Percentiles rank a stretch among this genome's conserved stretches.
These are phyloP conservation scores for Drosophila nasuta DNA, from an alignment of 1,140 invertebrate genomes.

Conservation along the genomic window DNA sequence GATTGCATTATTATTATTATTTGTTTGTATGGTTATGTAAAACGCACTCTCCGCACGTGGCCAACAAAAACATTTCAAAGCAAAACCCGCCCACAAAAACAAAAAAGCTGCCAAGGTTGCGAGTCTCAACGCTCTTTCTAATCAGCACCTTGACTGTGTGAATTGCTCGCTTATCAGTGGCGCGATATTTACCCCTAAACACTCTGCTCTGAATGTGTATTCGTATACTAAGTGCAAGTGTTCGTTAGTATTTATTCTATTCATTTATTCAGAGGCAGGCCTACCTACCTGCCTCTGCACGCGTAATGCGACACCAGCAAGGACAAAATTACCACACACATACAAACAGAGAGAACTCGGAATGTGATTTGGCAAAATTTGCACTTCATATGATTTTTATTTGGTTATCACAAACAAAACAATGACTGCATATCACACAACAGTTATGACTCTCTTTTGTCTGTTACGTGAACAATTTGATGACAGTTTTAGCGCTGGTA, in stretches of 20 bases:
- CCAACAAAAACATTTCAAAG: not conserved
- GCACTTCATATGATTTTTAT: conserved; percentile 28
- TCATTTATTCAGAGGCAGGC: conserved; percentile 10
- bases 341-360: not conserved
- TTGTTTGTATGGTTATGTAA: conserved; percentile 25
- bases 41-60: conserved; percentile 16
- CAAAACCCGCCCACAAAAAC: conserved; percentile 34
- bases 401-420: conserved; percentile 29
- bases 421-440: conserved; percentile 27
- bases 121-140: conserved; percentile 16
- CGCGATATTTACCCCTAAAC: conserved; percentile 35
- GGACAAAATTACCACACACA: conserved; percentile 35
- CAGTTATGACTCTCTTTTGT: conserved; percentile 15
- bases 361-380: conserved; percentile 27
- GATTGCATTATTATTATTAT: conserved; percentile 1
- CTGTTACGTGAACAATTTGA: conserved; percentile 34
- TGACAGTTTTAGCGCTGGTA: conserved; percentile 30
- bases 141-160: conserved; percentile 55
- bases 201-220: conserved; percentile 1
- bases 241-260: conserved; percentile 32
- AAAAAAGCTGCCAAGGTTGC: conserved; percentile 29
- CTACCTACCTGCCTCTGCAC: too few relatives aligned
- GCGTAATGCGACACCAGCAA: conserved; percentile 28
- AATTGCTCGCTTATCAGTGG: conserved; percentile 47
- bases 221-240: not conserved